phyloP scores from a whole-genome alignment of 2,113 vertebrate species.

The Takifugu flavidus region DNA sequence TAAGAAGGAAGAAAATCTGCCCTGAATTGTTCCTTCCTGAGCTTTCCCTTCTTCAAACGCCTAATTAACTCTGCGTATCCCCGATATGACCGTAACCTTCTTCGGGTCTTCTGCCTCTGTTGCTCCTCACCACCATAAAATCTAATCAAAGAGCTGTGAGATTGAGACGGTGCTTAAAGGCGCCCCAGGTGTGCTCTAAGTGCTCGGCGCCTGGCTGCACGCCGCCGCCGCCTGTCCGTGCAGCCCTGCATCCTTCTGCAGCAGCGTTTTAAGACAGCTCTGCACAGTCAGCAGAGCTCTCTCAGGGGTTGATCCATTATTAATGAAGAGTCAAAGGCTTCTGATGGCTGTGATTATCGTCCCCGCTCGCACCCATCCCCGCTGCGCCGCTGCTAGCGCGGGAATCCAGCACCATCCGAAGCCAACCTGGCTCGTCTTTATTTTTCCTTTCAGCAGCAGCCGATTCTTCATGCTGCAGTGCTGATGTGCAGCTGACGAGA shows the following conservation, averaged over 20 bases:
- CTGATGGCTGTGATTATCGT: constrained; percentile 39
- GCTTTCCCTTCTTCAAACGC: too few species aligned
- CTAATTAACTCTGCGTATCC: too few species aligned
- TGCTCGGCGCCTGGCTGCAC: not conserved
- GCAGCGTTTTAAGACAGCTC: constrained; percentile 30
- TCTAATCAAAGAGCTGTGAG: not conserved
- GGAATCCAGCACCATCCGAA: constrained; percentile 5
- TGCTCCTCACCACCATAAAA: not conserved
- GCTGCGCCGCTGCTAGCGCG: constrained; percentile 2
- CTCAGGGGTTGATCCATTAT: constrained; percentile 50
- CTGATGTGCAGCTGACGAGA: not conserved
- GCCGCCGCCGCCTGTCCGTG: too few species aligned
- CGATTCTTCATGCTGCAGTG: not conserved
- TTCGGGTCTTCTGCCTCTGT: too few species aligned
- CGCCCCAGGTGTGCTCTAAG: too few species aligned
- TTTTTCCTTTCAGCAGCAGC: not conserved
- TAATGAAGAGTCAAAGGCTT: constrained; percentile 52
- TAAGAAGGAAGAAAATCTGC: too few species aligned
- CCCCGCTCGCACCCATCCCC: constrained; percentile 14
- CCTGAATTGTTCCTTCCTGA: too few species aligned
- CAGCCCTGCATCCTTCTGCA: too few species aligned
- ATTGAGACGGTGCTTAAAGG: not conserved
- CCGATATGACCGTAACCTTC: too few species aligned
- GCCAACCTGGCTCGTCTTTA: not conserved
- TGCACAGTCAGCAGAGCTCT: constrained; percentile 41